Percentiles rank a stretch among this genome's conserved stretches.
Evolutionary conservation across 2,113 vertebrate species (phyloP).

Genomic region (Grus americana): DNA sequence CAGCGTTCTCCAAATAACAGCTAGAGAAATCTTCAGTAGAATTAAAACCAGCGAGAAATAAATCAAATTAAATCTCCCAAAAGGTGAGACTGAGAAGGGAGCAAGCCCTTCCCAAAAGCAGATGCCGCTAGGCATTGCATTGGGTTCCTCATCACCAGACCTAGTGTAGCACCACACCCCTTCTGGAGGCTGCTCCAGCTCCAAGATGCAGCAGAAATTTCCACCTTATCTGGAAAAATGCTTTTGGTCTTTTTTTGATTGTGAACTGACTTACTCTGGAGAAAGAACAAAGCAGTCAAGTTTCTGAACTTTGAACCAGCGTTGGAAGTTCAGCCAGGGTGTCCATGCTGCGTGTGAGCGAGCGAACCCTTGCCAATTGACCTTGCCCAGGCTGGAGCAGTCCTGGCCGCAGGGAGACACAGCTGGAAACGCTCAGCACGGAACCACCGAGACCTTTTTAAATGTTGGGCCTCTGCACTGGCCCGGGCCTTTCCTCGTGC

Average conservation of each 20-base stretch:
- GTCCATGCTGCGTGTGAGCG: fast-evolving
- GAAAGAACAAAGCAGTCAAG: background rate
- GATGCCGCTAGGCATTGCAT: background rate
- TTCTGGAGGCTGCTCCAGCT: background rate
- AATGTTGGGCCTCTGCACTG: fast-evolving
- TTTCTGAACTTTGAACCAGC: background rate
- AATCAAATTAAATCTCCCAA: background rate
- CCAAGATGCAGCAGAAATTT: background rate
- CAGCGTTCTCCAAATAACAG: background rate
- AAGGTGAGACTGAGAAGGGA: background rate
- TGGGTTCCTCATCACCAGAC: background rate
- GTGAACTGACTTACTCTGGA: background rate
- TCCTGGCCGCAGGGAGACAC: background rate
- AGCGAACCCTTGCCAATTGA: fast-evolving
- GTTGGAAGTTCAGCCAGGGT: background rate
- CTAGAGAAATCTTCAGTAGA: background rate
- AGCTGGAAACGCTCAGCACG: background rate
- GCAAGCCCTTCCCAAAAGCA: background rate
- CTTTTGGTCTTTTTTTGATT: background rate
- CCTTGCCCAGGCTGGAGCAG: background rate
- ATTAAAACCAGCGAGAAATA: background rate
- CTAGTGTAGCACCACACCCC: background rate
- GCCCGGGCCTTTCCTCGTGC: background rate
- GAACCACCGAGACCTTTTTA: background rate
- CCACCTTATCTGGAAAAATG: background rate